Percentiles rank a stretch among this genome's conserved stretches.
These are phyloP conservation scores for Ceratothoa steindachneri DNA, from an alignment of 2,888 invertebrate genomes.

Conservation along the genomic window DNA sequence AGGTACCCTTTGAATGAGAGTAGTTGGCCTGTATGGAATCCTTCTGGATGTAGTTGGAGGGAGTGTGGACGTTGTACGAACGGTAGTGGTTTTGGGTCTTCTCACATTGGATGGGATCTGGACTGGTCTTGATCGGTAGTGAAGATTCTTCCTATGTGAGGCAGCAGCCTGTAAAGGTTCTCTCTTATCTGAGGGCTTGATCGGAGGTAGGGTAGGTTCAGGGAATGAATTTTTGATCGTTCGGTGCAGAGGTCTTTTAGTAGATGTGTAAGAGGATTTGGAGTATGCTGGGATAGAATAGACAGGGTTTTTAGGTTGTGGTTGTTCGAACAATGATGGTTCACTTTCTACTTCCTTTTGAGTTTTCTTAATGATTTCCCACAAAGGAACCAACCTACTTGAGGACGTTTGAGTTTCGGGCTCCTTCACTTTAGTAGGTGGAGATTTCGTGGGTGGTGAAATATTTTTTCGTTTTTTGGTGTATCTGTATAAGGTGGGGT, in stretches of 20 bases:
- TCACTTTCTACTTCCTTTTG: neutral
- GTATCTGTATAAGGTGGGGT: neutral
- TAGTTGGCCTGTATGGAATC: constrained; percentile 8
- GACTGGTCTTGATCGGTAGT: neutral
- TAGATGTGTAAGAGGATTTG: neutral
- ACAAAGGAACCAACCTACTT: constrained; percentile 20
- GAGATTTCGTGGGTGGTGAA: neutral
- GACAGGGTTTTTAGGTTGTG: neutral
- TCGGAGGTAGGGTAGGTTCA: neutral
- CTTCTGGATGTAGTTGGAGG: constrained; percentile 11
- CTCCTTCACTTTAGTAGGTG: neutral
- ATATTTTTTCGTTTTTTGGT: neutral
- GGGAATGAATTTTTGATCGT: neutral
- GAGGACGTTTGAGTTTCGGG: neutral
- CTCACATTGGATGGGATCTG: neutral
- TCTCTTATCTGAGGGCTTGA: neutral
- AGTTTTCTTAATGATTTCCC: constrained; percentile 37
- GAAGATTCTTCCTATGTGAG: neutral
- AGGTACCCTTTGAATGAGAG: constrained; percentile 13
- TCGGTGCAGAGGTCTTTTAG: neutral
- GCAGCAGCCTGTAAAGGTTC: neutral
- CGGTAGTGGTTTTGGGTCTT: neutral
- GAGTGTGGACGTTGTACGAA: neutral
- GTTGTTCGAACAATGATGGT: neutral
- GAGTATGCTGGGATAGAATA: neutral